A percentile compares a stretch with the other conserved stretches of the same genome.
These are phyloP conservation scores for Volucella bombylans DNA, from an alignment of 2,888 invertebrate species.

Conservation along the genomic window DNA sequence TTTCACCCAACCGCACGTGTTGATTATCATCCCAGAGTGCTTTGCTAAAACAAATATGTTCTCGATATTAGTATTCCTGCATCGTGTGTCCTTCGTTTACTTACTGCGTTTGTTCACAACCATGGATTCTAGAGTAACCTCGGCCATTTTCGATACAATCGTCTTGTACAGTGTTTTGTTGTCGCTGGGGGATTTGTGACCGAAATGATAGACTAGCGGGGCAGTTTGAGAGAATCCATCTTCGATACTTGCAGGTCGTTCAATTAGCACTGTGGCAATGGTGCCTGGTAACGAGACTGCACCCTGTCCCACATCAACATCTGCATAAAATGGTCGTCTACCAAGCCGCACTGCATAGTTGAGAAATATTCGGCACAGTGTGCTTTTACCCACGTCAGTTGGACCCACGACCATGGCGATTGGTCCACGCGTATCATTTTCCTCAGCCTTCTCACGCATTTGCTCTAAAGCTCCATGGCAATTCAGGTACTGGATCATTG, in stretches of 20 bases:
- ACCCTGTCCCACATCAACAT: conserved; percentile 97
- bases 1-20: conserved; percentile 99
- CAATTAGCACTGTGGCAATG: conserved; percentile 93
- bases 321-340: conserved; percentile 94
- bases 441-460: conserved; percentile 91
- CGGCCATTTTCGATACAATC: conserved; percentile 92
- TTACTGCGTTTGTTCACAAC: conserved; percentile 93
- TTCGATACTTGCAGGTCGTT: conserved; percentile 95
- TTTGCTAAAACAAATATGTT: conserved; percentile 84
- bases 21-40: conserved; percentile 95
- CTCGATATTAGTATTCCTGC: neutral
- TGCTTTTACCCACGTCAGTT: conserved; percentile 97
- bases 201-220: conserved; percentile 96
- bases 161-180: conserved; percentile 93
- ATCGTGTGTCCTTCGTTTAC: conserved; percentile 24
- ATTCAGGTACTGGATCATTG: conserved; percentile 97
- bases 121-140: conserved; percentile 91
- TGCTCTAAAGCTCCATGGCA: conserved; percentile 97
- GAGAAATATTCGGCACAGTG: conserved; percentile 92
- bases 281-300: conserved; percentile 96
- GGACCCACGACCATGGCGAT: conserved; percentile 96
- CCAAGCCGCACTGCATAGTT: conserved; percentile 97
- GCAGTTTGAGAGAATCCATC: conserved; percentile 97
- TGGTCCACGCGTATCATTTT: conserved; percentile 89
- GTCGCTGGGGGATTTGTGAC: conserved; percentile 89